phyloP scores from a whole-genome alignment of 1,140 invertebrate species.

The Planococcus citri region DNA sequence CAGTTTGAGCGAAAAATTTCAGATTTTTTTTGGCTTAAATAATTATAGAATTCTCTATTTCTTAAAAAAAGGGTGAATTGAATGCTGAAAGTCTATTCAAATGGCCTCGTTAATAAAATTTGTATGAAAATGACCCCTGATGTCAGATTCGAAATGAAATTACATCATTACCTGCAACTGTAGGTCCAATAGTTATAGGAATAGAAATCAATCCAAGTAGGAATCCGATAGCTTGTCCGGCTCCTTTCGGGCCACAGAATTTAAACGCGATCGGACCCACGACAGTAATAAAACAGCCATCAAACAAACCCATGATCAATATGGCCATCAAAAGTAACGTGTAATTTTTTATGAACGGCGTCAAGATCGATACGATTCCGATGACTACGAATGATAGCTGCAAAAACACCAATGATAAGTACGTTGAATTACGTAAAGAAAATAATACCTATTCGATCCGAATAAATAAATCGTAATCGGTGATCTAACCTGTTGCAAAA shows the following conservation, averaged over 20 bases:
- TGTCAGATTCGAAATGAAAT: too few relatives aligned
- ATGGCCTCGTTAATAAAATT: too few relatives aligned
- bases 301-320: constrained; percentile 74
- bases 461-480: too few relatives aligned
- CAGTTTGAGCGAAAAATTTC: too few relatives aligned
- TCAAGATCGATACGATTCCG: constrained; percentile 62
- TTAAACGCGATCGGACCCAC: constrained; percentile 87
- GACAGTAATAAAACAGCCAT: constrained; percentile 84
- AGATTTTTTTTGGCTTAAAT: too few relatives aligned
- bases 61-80: too few relatives aligned
- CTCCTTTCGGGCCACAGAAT: constrained; percentile 68
- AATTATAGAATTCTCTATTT: too few relatives aligned
- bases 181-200: constrained; percentile 74
- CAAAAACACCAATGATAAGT: background rate
- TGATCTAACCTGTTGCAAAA: constrained; percentile 56
- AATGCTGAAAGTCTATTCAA: too few relatives aligned
- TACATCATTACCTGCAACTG: constrained; percentile 69
- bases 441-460: too few relatives aligned
- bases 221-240: constrained; percentile 83
- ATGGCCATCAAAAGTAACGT: constrained; percentile 51
- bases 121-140: too few relatives aligned
- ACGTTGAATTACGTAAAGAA: background rate
- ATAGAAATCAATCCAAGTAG: constrained; percentile 73
- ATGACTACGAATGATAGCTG: constrained; percentile 73
- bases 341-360: constrained; percentile 56